phyloP scores from a whole-genome alignment of 2,888 invertebrate species.

The Rhynchonema sp. region DNA sequence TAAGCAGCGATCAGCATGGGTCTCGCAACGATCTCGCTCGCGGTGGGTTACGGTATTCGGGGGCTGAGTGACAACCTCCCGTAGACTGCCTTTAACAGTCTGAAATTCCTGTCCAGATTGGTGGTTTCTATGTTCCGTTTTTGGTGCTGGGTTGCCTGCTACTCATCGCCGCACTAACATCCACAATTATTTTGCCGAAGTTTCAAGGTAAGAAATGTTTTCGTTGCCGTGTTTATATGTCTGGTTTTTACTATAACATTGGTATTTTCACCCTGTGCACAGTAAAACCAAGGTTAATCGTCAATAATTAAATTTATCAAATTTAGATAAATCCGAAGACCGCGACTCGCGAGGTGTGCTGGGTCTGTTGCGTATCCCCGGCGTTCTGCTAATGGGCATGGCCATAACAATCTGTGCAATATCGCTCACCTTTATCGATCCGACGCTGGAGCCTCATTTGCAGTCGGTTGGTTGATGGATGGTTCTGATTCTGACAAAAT shows the following conservation, averaged over 20 bases:
- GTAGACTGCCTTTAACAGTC: no score
- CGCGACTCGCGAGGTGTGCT: not conserved
- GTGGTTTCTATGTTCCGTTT: constrained; percentile 61
- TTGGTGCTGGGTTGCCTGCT: constrained; percentile 54
- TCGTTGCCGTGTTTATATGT: no score
- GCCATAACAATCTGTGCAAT: constrained; percentile 23
- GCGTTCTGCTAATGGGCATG: constrained; percentile 14
- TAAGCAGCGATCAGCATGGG: no score
- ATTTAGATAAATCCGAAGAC: not conserved
- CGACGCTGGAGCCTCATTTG: constrained; percentile 71
- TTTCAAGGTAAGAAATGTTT: not conserved
- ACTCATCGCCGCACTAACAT: not conserved
- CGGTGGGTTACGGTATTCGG: no score
- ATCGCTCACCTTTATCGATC: constrained; percentile 48
- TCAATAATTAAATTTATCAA: no score
- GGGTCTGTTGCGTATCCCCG: constrained; percentile 14
- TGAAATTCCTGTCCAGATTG: no score
- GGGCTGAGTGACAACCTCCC: no score
- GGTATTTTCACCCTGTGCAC: no score
- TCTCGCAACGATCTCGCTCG: no score
- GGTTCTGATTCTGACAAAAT: no score
- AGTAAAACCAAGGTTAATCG: not conserved
- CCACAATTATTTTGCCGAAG: not conserved
- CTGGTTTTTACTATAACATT: no score
- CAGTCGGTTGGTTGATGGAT: constrained; percentile 11